Evolutionary conservation across 2,113 vertebrate genomes (phyloP), one percentile per base, ranked within the genome.

Genomic region (Indri indri): DNA sequence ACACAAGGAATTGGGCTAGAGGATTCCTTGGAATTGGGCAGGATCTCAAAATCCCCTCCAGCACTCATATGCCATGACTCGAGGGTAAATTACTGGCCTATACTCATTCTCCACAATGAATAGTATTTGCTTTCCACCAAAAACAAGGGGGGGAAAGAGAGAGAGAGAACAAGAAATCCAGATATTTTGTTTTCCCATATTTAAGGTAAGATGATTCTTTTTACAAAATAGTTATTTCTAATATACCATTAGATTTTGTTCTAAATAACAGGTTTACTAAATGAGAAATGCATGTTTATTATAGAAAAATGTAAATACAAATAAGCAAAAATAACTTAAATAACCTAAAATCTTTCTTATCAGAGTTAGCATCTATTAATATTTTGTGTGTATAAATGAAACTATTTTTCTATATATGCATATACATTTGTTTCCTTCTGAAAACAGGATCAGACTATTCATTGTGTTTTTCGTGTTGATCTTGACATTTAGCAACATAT

Each of bases 141-240:
- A 85, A 86, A 14, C 59, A 42, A n/a, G 37, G 37, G 13, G 11
- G 3, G 4, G 83, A 84, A 37, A 40, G 1, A 9, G 0, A 71
- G 23, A 18, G 18, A 85, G 23, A 83, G 32, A 91, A 86, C 22
- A 94, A 88, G 71, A 90, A 79, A 80, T 77, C 61, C 17, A 27
- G 66, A 87, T 11, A 45, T 61, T 91, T 52, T 63, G 37, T 85
- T 87, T 47, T 66, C 22, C 66, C 32, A 20, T 79, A 50, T 90
- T 88, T 95, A 80, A 76, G 50, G 40, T 52, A 34, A 83, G 11
- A 71, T 90, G 63, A 57, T 52, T 86, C 16, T 90, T 94, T 90
- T 87, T 61, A 91, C 17, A 79, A 88, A 96, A 83, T 71, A 17
- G 30, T 86, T 71, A 86, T 90, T 91, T 94, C 77, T 89, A 71